A percentile compares a stretch with the other conserved stretches of the same genome.
Conservation (phyloP, 2,888 invertebrate species). For the Carpatolechia fugitivella region DNA sequence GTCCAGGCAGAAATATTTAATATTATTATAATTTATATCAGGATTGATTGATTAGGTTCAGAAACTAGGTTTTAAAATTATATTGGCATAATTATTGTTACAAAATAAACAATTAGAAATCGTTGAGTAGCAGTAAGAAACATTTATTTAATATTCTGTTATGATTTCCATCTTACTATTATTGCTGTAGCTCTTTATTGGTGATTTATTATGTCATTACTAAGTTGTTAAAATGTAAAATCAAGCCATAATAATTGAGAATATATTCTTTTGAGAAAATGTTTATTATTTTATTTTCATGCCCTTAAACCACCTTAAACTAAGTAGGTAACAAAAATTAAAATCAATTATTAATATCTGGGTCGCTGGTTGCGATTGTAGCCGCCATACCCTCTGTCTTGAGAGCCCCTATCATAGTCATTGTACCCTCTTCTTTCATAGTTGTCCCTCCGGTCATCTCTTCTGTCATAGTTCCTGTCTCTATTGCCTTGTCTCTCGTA, state of each 20-base stretch:
- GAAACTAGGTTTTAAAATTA: slow-evolving; percentile 56
- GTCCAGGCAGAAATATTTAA: slow-evolving; percentile 40
- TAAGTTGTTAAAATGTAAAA: slow-evolving; percentile 78
- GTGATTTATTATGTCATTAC: slow-evolving; percentile 75
- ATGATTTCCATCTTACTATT: slow-evolving; percentile 57
- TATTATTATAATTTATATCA: slow-evolving; percentile 60
- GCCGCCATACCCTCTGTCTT: slow-evolving; percentile 25
- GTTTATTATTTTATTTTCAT: slow-evolving; percentile 36
- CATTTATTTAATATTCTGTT: slow-evolving; percentile 70
- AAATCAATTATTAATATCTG: slow-evolving; percentile 31
- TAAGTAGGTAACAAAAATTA: background rate
- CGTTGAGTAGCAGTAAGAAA: slow-evolving; percentile 76
- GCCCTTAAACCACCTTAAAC: slow-evolving; percentile 18
- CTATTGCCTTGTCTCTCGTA: slow-evolving; percentile 36
- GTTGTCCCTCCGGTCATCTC: slow-evolving; percentile 22
- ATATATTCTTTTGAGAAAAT: slow-evolving; percentile 77
- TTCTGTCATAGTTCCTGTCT: slow-evolving; percentile 31
- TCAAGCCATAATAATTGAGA: slow-evolving; percentile 79
- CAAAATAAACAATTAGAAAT: slow-evolving; percentile 67
- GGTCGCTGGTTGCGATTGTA: slow-evolving; percentile 30
- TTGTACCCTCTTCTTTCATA: slow-evolving; percentile 26
- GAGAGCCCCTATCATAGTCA: slow-evolving; percentile 31
- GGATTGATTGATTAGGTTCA: slow-evolving; percentile 43
- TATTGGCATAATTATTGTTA: slow-evolving; percentile 76
- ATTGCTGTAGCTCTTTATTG: slow-evolving; percentile 73